These are phyloP conservation scores for Musca vetustissima DNA, from an alignment of 1,140 invertebrate genomes.

Conservation along the genomic window DNA sequence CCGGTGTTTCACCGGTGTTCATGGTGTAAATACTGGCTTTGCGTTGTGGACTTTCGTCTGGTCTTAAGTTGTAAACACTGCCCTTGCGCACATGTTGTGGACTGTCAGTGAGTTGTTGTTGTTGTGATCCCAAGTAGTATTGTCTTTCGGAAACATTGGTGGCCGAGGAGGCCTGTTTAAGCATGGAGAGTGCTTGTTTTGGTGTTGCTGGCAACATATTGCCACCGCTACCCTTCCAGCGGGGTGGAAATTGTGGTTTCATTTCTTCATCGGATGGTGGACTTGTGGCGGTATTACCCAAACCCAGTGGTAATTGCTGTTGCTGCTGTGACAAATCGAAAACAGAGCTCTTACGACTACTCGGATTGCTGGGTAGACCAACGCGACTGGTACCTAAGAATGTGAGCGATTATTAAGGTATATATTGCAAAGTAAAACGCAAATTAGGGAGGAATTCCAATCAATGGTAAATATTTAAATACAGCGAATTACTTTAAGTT, in stretches of 20 bases:
- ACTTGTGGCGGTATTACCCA: constrained; percentile 54
- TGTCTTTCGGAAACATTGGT: constrained; percentile 42
- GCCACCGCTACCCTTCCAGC: constrained; percentile 54
- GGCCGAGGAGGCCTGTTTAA: constrained; percentile 49
- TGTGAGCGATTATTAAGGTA: no score
- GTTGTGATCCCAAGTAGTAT: constrained; percentile 6
- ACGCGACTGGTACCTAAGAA: constrained; percentile 45
- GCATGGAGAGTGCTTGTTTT: constrained; percentile 46
- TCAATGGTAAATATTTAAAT: no score
- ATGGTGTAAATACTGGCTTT: constrained; percentile 26
- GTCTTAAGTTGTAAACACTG: constrained; percentile 27
- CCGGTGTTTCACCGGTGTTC: constrained; percentile 13
- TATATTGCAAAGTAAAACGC: no score
- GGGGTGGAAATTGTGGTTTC: constrained; percentile 43
- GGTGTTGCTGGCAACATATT: constrained; percentile 50
- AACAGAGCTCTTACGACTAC: constrained; percentile 48
- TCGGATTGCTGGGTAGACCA: constrained; percentile 48
- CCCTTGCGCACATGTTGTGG: constrained; percentile 28
- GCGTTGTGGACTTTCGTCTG: neutral
- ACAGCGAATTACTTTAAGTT: no score
- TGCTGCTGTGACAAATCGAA: constrained; percentile 47
- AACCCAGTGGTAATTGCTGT: constrained; percentile 42
- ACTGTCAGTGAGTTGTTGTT: constrained; percentile 20
- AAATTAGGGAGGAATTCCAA: no score
- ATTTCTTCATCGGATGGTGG: constrained; percentile 56